These are phyloP conservation scores for Sphaerophoria rueppellii DNA, from an alignment of 2,888 invertebrate genomes.

Conservation along the genomic window DNA sequence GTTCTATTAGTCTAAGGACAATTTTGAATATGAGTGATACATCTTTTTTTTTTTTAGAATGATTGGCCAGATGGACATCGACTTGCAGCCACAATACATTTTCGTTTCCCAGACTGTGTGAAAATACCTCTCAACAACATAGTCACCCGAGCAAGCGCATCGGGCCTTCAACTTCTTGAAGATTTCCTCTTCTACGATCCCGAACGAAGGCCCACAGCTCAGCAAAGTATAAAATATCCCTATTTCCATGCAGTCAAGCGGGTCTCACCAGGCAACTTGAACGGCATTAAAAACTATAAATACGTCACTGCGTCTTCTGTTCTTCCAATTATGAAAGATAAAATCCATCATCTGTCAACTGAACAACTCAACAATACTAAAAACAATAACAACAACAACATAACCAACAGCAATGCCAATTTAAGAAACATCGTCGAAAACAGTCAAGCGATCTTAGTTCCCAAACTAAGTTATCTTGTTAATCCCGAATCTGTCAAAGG, in stretches of 20 bases:
- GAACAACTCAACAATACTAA: conserved; percentile 72
- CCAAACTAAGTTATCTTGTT: conserved; percentile 78
- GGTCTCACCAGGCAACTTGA: conserved; percentile 77
- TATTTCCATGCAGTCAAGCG: conserved; percentile 81
- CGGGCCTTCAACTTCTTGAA: conserved; percentile 92
- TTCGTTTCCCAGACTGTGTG: conserved; percentile 95
- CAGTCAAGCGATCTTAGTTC: conserved; percentile 74
- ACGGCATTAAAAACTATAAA: conserved; percentile 58
- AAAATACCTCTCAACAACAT: conserved; percentile 91
- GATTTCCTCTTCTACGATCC: conserved; percentile 97
- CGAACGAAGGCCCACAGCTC: conserved; percentile 94
- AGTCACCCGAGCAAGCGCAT: conserved; percentile 91
- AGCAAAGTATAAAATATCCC: conserved; percentile 90
- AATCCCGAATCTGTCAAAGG: conserved; percentile 73
- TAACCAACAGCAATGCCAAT: conserved; percentile 66
- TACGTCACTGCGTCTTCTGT: conserved; percentile 74
- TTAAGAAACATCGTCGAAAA: conserved; percentile 63
- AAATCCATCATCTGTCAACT: conserved; percentile 39
- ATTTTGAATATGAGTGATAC: background rate
- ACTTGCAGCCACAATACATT: conserved; percentile 96
- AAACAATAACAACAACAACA: conserved; percentile 67
- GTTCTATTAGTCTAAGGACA: conserved; percentile 80
- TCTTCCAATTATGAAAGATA: conserved; percentile 80
- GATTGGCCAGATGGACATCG: conserved; percentile 98
- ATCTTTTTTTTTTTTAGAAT: conserved; percentile 82